Conservation (phyloP, 2,888 invertebrate species). For the Priocnemis perturbator region DNA sequence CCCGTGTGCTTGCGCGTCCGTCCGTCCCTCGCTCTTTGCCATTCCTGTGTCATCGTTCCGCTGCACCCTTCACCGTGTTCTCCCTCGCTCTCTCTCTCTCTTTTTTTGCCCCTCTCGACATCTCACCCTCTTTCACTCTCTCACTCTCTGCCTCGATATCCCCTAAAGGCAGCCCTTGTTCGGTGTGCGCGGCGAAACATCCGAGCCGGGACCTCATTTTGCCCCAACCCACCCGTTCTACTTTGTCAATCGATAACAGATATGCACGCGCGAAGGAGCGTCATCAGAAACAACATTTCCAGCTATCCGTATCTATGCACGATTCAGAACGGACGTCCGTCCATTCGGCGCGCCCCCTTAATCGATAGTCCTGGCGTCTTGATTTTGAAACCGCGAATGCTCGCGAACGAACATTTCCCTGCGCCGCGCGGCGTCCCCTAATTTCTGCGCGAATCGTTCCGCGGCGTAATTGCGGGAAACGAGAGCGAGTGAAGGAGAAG, state of each 20-base stretch:
- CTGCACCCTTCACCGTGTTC: constrained; percentile 11
- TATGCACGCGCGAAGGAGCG: too few species aligned
- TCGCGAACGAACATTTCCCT: too few species aligned
- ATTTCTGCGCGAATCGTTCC: neutral
- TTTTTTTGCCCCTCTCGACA: neutral
- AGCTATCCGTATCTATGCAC: too few species aligned
- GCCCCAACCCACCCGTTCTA: neutral
- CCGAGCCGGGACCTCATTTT: neutral
- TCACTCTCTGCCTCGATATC: constrained; percentile 9
- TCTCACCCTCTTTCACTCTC: constrained; percentile 3
- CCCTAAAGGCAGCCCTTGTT: neutral
- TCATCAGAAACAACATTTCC: too few species aligned
- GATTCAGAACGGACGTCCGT: too few species aligned
- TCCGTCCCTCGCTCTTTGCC: constrained; percentile 5
- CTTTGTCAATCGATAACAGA: neutral
- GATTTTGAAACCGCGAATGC: too few species aligned
- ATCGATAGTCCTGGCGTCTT: too few species aligned
- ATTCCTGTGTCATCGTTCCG: constrained; percentile 27
- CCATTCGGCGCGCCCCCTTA: too few species aligned
- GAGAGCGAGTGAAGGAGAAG: constrained; percentile 25
- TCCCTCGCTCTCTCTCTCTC: neutral
- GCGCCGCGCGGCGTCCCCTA: too few species aligned
- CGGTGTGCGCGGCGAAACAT: neutral
- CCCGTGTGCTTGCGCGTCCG: constrained; percentile 31
- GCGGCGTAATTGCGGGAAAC: constrained; percentile 10